Evolutionary conservation across 2,888 invertebrate species (phyloP).

Genomic region (Mactromeris polynyma): DNA sequence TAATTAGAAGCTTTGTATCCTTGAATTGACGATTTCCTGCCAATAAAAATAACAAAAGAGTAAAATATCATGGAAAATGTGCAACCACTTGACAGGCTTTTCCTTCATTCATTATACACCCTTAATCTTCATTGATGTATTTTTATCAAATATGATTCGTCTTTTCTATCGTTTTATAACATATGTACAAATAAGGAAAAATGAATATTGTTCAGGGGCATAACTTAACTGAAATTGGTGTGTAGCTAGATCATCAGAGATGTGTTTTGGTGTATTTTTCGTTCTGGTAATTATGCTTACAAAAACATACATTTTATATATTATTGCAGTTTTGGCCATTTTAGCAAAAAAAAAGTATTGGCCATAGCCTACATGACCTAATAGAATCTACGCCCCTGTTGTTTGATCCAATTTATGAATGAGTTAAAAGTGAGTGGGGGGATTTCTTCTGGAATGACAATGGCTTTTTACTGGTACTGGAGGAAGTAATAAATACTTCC

Average conservation of each 20-base stretch:
- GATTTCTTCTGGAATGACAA: neutral
- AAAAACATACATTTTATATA: no score
- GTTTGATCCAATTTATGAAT: neutral
- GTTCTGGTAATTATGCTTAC: no score
- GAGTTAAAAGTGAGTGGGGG: neutral
- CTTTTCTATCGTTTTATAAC: neutral
- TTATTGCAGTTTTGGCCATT: no score
- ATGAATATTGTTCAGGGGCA: neutral
- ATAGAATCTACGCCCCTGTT: no score
- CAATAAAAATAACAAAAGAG: neutral
- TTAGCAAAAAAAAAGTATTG: no score
- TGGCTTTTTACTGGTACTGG: neutral
- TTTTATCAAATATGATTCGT: neutral
- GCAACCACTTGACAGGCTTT: neutral
- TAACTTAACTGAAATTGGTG: no score
- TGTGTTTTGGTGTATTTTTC: no score
- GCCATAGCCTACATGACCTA: no score
- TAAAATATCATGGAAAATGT: neutral
- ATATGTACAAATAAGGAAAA: constrained; percentile 1
- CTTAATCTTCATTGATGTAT: neutral
- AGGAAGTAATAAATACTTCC: neutral
- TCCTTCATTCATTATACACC: neutral
- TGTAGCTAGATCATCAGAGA: no score
- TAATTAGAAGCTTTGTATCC: neutral
- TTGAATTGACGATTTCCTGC: neutral